phyloP scores from a whole-genome alignment of 1,140 invertebrate species.

The Sarcophaga peregrina region DNA sequence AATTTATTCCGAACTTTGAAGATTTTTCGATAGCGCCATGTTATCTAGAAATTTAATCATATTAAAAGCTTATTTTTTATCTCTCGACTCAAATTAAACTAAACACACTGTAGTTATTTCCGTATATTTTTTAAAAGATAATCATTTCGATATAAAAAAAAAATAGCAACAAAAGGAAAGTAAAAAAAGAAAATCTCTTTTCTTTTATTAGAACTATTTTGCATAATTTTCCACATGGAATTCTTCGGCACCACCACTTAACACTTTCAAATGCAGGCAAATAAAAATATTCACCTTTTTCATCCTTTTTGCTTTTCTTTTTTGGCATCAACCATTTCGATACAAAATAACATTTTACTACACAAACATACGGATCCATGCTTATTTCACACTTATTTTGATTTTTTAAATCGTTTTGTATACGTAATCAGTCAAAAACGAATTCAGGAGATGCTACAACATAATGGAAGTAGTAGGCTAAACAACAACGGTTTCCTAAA shows the following conservation, averaged over 20 bases:
- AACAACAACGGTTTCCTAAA: no score
- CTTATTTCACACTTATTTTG: not conserved
- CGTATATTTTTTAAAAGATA: not conserved
- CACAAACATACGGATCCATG: not conserved
- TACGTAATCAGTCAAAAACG: no score
- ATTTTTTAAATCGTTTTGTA: no score
- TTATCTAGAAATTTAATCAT: not conserved
- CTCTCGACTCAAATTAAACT: not conserved
- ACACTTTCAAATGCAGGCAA: not conserved
- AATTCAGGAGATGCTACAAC: no score
- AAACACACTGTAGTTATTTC: not conserved
- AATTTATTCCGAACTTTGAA: no score
- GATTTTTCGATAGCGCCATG: not conserved
- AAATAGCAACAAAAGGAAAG: not conserved
- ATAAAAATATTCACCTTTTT: no score
- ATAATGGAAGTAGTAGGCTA: no score
- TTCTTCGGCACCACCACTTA: not conserved
- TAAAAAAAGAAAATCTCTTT: not conserved
- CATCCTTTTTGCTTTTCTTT: not conserved
- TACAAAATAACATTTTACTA: not conserved
- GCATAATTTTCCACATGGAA: slow-evolving; percentile 2
- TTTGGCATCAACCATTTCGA: not conserved
- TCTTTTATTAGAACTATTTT: not conserved
- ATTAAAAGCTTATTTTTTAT: slow-evolving; percentile 1
- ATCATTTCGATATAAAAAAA: not conserved